Percentiles rank a stretch among this genome's conserved stretches.
Evolutionary conservation across 2,888 invertebrate genomes (phyloP).

Genomic region (Venusia cambrica): DNA sequence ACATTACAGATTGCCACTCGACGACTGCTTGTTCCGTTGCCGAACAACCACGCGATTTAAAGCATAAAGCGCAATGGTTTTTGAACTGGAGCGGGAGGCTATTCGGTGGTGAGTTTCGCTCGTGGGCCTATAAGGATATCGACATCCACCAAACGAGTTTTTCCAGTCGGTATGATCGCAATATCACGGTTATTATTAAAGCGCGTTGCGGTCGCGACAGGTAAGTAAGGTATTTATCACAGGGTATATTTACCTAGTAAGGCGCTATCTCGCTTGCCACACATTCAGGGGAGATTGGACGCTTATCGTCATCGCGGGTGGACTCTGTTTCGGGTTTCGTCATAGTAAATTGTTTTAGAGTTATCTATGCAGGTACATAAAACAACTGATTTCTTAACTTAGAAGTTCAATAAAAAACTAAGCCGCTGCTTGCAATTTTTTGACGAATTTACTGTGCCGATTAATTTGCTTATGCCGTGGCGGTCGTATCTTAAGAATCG

Average conservation of each 20-base stretch:
- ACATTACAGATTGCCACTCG: constrained; percentile 20
- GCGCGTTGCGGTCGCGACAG: constrained; percentile 76
- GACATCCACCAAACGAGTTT: constrained; percentile 79
- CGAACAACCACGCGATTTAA: neutral
- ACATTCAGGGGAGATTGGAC: constrained; percentile 52
- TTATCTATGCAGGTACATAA: too few relatives aligned
- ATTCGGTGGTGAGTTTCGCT: constrained; percentile 37
- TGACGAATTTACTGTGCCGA: too few relatives aligned
- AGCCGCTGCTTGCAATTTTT: too few relatives aligned
- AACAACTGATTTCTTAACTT: too few relatives aligned
- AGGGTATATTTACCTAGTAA: constrained; percentile 64
- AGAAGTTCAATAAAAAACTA: too few relatives aligned
- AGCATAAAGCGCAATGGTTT: constrained; percentile 38
- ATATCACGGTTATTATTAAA: constrained; percentile 81
- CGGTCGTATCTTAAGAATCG: too few relatives aligned
- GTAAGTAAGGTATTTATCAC: constrained; percentile 77
- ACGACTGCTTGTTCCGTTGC: constrained; percentile 41
- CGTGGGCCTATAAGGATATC: constrained; percentile 74
- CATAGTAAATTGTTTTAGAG: constrained; percentile 17
- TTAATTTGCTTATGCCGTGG: too few relatives aligned
- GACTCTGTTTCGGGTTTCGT: constrained; percentile 19
- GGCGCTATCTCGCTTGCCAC: constrained; percentile 47
- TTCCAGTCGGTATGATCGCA: constrained; percentile 80
- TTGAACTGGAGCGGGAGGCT: constrained; percentile 12
- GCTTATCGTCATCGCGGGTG: constrained; percentile 35